Evolutionary conservation across 2,888 invertebrate species (phyloP), one percentile per base, ranked within the genome.

Genomic region (Laspeyria flexula): DNA sequence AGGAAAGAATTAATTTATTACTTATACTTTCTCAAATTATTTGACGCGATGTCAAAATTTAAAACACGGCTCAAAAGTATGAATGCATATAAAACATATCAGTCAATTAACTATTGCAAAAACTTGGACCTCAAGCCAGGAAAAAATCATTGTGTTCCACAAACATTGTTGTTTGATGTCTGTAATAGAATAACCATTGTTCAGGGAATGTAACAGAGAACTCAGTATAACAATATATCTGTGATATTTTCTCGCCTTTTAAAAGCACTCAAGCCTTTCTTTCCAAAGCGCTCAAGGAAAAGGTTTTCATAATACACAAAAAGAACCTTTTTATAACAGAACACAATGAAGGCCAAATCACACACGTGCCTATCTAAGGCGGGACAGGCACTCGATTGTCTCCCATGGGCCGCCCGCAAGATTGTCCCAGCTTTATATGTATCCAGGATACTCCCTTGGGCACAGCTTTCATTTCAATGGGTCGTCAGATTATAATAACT

Each of bases 401-500:
- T 75, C 74, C 75, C 77, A 51, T 56, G 73, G 71, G 76, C 56
- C 63, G 50, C 55, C 64, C 65, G 55, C 61, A 69, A 76, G 72
- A 75, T 77, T 77, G 77, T 73, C 71, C 63, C 74, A 73, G 74
- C 73, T 77, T 79, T 79, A 73, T 75, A 60, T 53, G 65, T 65
- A 71, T 62, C 70, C 66, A 57, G 56, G 52, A 48, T 15, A 40
- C 33, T 65, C 69, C 74, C 68, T 54, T 29, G 69, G 69, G 74
- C 59, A 49, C 54, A 62, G 72, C 67, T 76, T 77, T 77, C 73
- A 75, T 80, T 81, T 77, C 71, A 78, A 81, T 77, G 70, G 71
- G 70, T 75, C 73, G 66, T 68, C 71, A 72, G 71, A 80, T 81
- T 76, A 81, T 79, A 76, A 79, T 80, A 80, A 77, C 69, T 76